Evolutionary conservation across 1,140 invertebrate genomes (phyloP), one percentile per base, ranked within the genome.

Genomic region (Zaprionus camerounensis): DNA sequence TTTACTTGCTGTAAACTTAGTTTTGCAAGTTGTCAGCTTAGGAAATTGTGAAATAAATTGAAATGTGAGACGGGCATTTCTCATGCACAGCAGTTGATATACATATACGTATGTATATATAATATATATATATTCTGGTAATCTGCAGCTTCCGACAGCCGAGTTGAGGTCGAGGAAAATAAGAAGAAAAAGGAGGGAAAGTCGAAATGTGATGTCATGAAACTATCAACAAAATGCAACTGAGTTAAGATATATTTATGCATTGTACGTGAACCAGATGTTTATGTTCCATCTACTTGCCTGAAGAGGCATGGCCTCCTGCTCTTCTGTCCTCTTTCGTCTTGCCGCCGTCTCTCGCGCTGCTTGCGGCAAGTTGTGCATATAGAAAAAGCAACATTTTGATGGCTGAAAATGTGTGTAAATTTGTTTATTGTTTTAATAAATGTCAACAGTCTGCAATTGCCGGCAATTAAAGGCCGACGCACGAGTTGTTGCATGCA

Each of bases 381-480:
- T 31, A 44, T 31, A 44, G 24, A 38, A 58, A 59, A 51, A 57
- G 49, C 65, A 56, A 41, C 49, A 67, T 59, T 67, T 53, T 68
- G 63, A 36, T 67, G 20, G 71, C 64, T 53, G 57, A 13, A 28
- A 71, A 75, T 49, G 24, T 61, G 66, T 65, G 74, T 46, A 44
- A 71, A 88, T 84, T 88, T 84, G 84, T 88, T 88, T 88, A 90
- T 88, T 88, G 81, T 88, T 90, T 88, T 81, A 88, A 84, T 88
- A 90, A 88, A 88, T 78, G 85, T 90, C 85, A 88, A 81, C 71
- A 76, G 70, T 66, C 73, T 69, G 73, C 78, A 80, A 71, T 76
- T 80, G 58, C 36, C 68, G 61, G 71, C 85, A 84, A 90, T 88
- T 90, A 84, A 88, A 76, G 85, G 71, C 73, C 20, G 46, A 62